These are phyloP conservation scores for Philopedon plagiatum DNA, from an alignment of 2,888 invertebrate species.

Conservation along the genomic window DNA sequence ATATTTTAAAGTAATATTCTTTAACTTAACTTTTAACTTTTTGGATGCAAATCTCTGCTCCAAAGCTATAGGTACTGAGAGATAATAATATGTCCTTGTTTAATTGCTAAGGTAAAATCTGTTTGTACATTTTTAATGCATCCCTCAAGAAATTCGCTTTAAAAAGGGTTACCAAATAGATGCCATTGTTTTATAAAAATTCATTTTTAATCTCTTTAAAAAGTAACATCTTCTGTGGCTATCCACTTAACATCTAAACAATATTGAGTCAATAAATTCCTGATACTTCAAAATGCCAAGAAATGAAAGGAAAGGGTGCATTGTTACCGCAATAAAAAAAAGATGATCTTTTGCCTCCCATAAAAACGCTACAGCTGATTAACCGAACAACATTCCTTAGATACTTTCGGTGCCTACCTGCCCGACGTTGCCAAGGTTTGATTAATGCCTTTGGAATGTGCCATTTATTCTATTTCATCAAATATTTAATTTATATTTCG, in stretches of 20 bases:
- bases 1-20: too few relatives aligned
- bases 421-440: slow-evolving; percentile 18
- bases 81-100: too few relatives aligned
- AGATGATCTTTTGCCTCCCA: slow-evolving; percentile 41
- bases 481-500: too few relatives aligned
- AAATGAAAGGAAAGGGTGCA: slow-evolving; percentile 34
- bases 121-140: too few relatives aligned
- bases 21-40: too few relatives aligned
- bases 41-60: too few relatives aligned
- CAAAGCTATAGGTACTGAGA: too few relatives aligned
- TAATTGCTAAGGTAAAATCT: too few relatives aligned
- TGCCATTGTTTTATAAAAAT: too few relatives aligned
- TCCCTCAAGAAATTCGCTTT: too few relatives aligned
- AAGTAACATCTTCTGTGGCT: not conserved
- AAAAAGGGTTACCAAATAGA: too few relatives aligned
- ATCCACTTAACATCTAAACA: not conserved
- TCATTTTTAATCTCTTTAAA: not conserved
- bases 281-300: slow-evolving; percentile 18
- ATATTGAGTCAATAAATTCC: slow-evolving; percentile 8
- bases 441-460: slow-evolving; percentile 25
- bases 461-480: not conserved
- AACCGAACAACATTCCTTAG: slow-evolving; percentile 28
- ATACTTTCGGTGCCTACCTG: slow-evolving; percentile 25
- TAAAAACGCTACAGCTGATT: slow-evolving; percentile 47
- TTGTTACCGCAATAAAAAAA: slow-evolving; percentile 18